phyloP scores from a whole-genome alignment of 2,888 invertebrate genomes.

The Graphium colonna region DNA sequence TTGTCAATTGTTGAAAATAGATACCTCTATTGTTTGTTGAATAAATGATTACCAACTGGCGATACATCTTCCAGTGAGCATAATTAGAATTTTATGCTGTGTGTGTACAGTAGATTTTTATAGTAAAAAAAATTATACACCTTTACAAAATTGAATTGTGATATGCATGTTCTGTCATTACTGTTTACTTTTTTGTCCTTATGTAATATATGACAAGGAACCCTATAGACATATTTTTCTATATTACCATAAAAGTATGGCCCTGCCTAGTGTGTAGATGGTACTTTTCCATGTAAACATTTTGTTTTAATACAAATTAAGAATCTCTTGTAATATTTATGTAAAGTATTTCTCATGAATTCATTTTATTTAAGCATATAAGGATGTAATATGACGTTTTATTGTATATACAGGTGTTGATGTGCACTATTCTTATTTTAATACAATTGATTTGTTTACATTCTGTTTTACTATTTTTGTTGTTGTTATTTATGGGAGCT shows the following conservation, averaged over 20 bases:
- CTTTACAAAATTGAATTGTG: slow-evolving; percentile 15
- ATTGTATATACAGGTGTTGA: slow-evolving; percentile 8
- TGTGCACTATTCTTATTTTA: slow-evolving; percentile 12
- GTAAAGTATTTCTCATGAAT: neutral
- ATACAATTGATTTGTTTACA: slow-evolving; percentile 17
- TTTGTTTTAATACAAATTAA: neutral
- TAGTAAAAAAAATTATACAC: slow-evolving; percentile 3
- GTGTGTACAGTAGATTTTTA: slow-evolving; percentile 23
- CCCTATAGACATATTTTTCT: slow-evolving; percentile 13
- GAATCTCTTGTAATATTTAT: slow-evolving; percentile 10
- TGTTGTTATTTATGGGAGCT: slow-evolving; percentile 56
- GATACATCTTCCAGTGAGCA: slow-evolving; percentile 28
- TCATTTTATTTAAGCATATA: slow-evolving; percentile 3
- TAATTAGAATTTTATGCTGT: slow-evolving; percentile 21
- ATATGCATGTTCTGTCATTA: slow-evolving; percentile 6
- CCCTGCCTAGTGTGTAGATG: neutral
- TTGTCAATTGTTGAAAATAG: slow-evolving; percentile 63
- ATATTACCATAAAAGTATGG: neutral
- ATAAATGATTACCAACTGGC: slow-evolving; percentile 35
- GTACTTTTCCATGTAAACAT: slow-evolving; percentile 1
- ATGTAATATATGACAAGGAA: slow-evolving; percentile 3
- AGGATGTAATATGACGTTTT: slow-evolving; percentile 1
- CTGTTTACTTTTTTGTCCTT: neutral
- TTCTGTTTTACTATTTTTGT: slow-evolving; percentile 38
- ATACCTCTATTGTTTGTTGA: slow-evolving; percentile 43